Base-by-base conservation (phyloP, 2,888 invertebrate species). In the Dorcus parallelipipedus region DNA sequence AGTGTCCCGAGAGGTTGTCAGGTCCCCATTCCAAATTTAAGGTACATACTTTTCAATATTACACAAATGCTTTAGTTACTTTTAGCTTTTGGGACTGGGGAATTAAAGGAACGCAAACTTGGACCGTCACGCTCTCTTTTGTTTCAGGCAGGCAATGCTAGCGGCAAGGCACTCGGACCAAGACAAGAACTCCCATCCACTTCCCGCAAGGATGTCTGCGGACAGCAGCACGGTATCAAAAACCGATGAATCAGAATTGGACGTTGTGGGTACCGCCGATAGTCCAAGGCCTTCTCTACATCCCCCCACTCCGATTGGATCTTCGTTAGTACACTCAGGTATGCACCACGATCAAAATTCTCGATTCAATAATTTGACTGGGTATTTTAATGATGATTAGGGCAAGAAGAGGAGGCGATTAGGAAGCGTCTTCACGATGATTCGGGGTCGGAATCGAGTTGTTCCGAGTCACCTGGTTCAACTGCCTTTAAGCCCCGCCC, bases 241-340 rank as follows among this genome's bases (percentile, higher is more conserved):
- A 69, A 81, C 86, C 69, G 91, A 91, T 64, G 93, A 94, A 68
- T 93, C 93, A 60, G 94, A 94, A 77, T 80, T 94, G 73, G 94
- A 94, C 78, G 94, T 94, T 23, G 94, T 94, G 0, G 93, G 93
- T 0, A 93, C 91, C 38, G 87, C 92, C 52, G 92, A 93, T 71
- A 90, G 90, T 67, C 91, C 91, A 8, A 84, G 90, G 47, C 85
- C 89, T 60, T 83, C 84, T 7, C 79, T 84, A 60, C 77, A 78
- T 54, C 74, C 81, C 20, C 70, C 75, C 4, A 75, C 76, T 6
- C 74, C 75, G 4, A 66, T 76, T 20, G 69, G 74, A 14, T 71
- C 71, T 7, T 72, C 71, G 2, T 57, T 74, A 39, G 72, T 71
- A 54, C 75, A 72, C 65, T 71, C 75, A 64, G 74, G 76, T 76